Evolutionary conservation across 1,140 invertebrate species (phyloP).

Genomic region (Diachasmimorpha longicaudata): DNA sequence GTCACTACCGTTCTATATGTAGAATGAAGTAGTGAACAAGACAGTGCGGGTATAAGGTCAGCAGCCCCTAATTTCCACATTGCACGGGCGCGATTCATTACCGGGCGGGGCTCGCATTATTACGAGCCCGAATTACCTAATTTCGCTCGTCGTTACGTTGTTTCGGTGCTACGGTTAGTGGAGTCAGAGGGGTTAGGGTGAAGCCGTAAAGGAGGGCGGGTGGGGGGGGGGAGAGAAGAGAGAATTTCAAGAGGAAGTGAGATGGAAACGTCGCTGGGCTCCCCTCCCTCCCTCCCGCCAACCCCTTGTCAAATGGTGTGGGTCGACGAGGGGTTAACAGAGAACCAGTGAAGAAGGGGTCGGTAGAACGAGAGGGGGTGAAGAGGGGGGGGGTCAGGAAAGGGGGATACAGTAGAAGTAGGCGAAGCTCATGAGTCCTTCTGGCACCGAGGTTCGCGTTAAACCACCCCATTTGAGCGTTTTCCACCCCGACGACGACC

Average conservation of each 20-base stretch:
- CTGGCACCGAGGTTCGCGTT: constrained; percentile 60
- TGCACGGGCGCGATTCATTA: constrained; percentile 45
- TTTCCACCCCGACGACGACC: constrained; percentile 62
- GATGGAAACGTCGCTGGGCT: background rate
- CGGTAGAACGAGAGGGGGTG: constrained; percentile 21
- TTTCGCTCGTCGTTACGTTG: constrained; percentile 61
- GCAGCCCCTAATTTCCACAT: constrained; percentile 35
- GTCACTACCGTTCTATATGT: background rate
- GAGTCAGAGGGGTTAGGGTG: background rate
- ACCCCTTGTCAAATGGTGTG: background rate
- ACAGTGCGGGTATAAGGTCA: constrained; percentile 29
- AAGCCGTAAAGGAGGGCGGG: too few species aligned
- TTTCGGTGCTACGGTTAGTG: constrained; percentile 43
- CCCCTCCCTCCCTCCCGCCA: background rate
- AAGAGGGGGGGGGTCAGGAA: too few species aligned
- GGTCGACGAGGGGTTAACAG: background rate
- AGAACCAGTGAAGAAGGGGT: background rate
- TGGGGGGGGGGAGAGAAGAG: too few species aligned
- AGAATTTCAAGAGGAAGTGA: constrained; percentile 18
- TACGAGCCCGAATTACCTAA: constrained; percentile 63
- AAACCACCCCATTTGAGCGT: constrained; percentile 65
- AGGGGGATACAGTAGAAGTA: constrained; percentile 14
- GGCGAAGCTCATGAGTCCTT: constrained; percentile 51
- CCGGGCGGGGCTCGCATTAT: constrained; percentile 53
- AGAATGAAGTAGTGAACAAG: constrained; percentile 23